A percentile compares a stretch with the other conserved stretches of the same genome.
Evolutionary conservation across 2,113 vertebrate genomes (phyloP).

Genomic region (Rhynchomys soricoides): DNA sequence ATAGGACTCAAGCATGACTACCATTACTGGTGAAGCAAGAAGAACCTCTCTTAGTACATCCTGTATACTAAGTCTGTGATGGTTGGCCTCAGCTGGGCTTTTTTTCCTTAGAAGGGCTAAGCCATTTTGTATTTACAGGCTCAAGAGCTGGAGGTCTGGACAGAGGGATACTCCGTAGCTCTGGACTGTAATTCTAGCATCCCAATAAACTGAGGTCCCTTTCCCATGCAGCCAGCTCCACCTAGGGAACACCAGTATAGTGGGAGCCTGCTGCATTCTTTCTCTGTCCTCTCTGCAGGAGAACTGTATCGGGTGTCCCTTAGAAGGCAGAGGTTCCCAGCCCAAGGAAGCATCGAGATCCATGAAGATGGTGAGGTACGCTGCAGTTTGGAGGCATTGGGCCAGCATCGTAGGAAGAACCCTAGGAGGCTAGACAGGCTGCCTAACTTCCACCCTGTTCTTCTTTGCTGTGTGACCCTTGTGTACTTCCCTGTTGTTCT

Average conservation of each 20-base stretch:
- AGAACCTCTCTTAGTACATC: not conserved
- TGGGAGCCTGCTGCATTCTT: not conserved
- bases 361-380: constrained; percentile 94
- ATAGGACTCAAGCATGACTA: rapidly evolving
- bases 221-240: not conserved
- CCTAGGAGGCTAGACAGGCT: not conserved
- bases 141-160: not conserved
- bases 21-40: not conserved
- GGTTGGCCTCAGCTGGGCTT: not conserved
- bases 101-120: not conserved
- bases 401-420: not conserved
- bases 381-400: not conserved
- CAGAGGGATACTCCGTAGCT: not conserved
- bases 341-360: constrained; percentile 94
- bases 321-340: constrained; percentile 88
- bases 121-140: not conserved
- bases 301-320: constrained; percentile 89
- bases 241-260: not conserved
- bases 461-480: not conserved
- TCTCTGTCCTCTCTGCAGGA: constrained; percentile 78
- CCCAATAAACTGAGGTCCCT: not conserved
- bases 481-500: not conserved
- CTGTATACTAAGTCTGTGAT: not conserved
- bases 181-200: not conserved
- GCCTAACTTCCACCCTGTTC: not conserved